These are phyloP conservation scores for Thumatha senex DNA, from an alignment of 2,888 invertebrate species.

Conservation along the genomic window DNA sequence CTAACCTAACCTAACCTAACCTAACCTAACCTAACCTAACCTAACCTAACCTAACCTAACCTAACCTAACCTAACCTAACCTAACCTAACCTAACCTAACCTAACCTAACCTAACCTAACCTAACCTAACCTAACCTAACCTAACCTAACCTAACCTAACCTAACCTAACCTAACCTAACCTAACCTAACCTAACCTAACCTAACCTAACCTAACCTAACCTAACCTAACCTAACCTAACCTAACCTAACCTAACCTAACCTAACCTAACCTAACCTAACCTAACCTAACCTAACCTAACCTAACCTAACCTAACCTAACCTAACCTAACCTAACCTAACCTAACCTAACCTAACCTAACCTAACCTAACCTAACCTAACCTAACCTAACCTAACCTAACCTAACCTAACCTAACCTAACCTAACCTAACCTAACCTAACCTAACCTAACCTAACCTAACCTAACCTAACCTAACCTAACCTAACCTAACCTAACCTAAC, in stretches of 20 bases:
- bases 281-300: conserved; percentile 19
- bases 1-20: no score
- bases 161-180: no score
- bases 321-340: conserved; percentile 18
- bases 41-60: no score
- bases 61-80: no score
- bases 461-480: conserved; percentile 7
- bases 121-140: no score
- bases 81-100: no score
- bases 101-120: no score
- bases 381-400: neutral
- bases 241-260: conserved; percentile 13
- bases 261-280: conserved; percentile 17
- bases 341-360: neutral
- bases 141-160: no score
- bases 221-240: no score
- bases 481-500: conserved; percentile 7
- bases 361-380: neutral
- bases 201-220: no score
- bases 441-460: conserved; percentile 7
- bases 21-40: no score
- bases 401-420: neutral
- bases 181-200: no score
- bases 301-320: conserved; percentile 21
- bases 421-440: conserved; percentile 2